Conservation (phyloP, 2,888 invertebrate species). For the Scaptomyza cyrtandrae region DNA sequence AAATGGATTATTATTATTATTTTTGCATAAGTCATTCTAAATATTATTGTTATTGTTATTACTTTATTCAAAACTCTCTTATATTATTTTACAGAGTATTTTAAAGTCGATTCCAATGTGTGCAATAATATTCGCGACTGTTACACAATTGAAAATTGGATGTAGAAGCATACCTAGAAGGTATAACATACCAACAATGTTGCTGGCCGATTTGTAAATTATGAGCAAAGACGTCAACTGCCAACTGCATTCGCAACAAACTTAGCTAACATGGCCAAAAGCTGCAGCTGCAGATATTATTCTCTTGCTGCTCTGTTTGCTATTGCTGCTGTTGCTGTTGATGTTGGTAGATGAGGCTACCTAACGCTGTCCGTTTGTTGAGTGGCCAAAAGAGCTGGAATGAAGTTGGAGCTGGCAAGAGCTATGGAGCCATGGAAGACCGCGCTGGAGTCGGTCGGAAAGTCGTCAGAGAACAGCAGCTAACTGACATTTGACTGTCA, state of each 20-base stretch:
- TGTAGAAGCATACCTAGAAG: background rate
- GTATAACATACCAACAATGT: slow-evolving; percentile 9
- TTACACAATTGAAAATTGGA: slow-evolving; percentile 41
- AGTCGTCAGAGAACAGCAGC: slow-evolving; percentile 65
- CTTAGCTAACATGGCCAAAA: slow-evolving; percentile 39
- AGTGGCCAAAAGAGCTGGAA: slow-evolving; percentile 8
- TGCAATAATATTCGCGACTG: too few species aligned
- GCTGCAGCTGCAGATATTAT: slow-evolving; percentile 18
- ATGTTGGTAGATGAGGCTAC: slow-evolving; percentile 28
- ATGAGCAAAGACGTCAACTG: slow-evolving; percentile 60
- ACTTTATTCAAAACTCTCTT: too few species aligned
- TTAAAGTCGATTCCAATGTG: background rate
- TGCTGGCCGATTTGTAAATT: slow-evolving; percentile 59
- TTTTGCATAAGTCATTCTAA: too few species aligned
- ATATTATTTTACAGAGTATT: slow-evolving; percentile 15
- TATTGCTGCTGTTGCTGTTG: slow-evolving; percentile 2
- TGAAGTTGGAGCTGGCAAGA: background rate
- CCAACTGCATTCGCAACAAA: slow-evolving; percentile 52
- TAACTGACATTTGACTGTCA: slow-evolving; percentile 81
- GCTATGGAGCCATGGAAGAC: background rate
- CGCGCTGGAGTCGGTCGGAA: background rate
- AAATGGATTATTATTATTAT: too few species aligned
- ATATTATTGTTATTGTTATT: too few species aligned
- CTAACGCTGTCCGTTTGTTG: slow-evolving; percentile 35
- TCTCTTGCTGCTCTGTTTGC: slow-evolving; percentile 6